Evolutionary conservation across 1,140 invertebrate genomes (phyloP), one percentile per base, ranked within the genome.

Genomic region (Potamilus streckersoni): DNA sequence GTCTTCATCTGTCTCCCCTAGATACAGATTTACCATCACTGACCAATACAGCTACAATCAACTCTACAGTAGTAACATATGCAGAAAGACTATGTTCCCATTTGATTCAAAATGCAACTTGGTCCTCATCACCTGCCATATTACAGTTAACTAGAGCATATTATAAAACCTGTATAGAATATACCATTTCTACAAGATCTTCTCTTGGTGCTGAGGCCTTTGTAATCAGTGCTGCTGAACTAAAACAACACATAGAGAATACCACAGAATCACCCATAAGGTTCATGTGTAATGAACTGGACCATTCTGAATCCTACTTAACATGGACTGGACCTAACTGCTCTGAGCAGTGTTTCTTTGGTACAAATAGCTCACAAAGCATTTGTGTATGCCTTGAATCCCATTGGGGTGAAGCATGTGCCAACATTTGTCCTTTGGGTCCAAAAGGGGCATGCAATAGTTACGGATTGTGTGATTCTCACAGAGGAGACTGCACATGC

Each of bases 331-430:
- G 63, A 13, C 23, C 67, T 49, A 62, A 70, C 58, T 73, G 65
- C 19, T 57, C 62, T 13, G 63, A 59, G 5, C 20, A 55, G 23
- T 83, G 82, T 65, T 31, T 75, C 3, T 83, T 83, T 72, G 80
- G 80, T 20, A 59, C 49, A n/a, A 57, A 72, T 23, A 31, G 67
- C 17, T 57, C 56, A 3, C 73, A 61, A 60, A 20, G n/a, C 19
- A 73, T 65, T 55, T 83, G 82, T 73, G 60, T 74, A 16, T 83
- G 82, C 68, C 71, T 60, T 58, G 72, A 75, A 19, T 74, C 76
- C 4, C 78, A 78, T 64, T 82, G 75, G 73, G 82, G 82, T 20
- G 20, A 15, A 20, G 17, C 64, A 2, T 83, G 82, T 66, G 69
- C 66, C n/a, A 15, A 70, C 16, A 63, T 77, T 14, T 83, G 82